Evolutionary conservation across 2,797 vertebrate species (phyloP), one percentile per base, ranked within the genome.

Genomic region (Leptatherina wallacei): DNA sequence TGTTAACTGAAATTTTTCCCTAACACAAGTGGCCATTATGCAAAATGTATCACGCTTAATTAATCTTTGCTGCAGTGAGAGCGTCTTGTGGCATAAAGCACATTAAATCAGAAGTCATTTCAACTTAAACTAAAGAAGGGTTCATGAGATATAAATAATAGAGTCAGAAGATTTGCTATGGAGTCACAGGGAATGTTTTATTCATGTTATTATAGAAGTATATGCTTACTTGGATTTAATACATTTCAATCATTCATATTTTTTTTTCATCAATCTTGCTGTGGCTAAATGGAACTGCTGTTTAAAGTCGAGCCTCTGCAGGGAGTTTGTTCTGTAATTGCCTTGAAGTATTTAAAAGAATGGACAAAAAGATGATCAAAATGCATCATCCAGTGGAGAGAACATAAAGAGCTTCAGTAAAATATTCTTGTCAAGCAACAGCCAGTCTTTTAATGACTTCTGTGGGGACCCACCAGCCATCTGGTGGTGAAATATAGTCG

Each of bases 41-140:
- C 75, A 87, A 82, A 91, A 86, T 76, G 52, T 52, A 78, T 67
- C 69, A 63, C 16, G 47, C 63, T 71, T 78, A 83, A 92, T 91
- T 76, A 74, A 78, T 89, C 77, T 82, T 71, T 77, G 73, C 68
- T 38, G 69, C 77, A 42, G 61, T 49, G 33, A 69, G 62, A 65
- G 60, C 70, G 47, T 77, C 66, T 80, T 72, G 69, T 33, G 6
- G 75, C 62, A 55, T 65, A 55, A 27, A 78, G 74, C 78, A 69
- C 69, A 87, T 85, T 84, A 75, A 87, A 82, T 83, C 71, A 77
- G 16, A 75, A 75, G 65, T 75, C 72, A 73, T 51, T 67, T 57
- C 27, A 71, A 60, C 24, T 64, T 66, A 38, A 87, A 60, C 63
- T 73, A 35, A 62, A 83, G 51, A 20, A 65, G 73, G 68, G 56